Base-by-base conservation (phyloP, 2,888 invertebrate species). In the Brassicogethes aeneus region DNA sequence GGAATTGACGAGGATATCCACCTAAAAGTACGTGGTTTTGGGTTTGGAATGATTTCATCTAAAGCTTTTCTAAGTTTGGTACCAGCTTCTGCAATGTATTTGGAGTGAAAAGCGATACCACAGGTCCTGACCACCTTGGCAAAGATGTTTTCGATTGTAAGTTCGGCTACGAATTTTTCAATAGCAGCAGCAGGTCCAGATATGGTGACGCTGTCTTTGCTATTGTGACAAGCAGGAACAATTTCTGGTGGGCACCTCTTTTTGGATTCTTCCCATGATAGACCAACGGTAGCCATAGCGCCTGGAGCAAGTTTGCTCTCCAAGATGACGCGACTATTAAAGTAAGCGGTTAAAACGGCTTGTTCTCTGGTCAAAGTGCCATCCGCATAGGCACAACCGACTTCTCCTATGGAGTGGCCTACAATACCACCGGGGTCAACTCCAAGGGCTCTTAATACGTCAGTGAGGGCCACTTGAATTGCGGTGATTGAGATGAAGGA, bases 1-100 rank as follows among this genome's bases (percentile, higher is more conserved):
- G 95, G 91, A 57, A 97, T 85, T 37, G 95, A 95, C 15, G 93
- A 87, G 46, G 93, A 92, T 42, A 97, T 74, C 97, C 99, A 99
- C 54, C 82, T 80, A 0, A 76, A 49, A 1, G 85, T 79, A 50
- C 97, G 79, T 48, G 80, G 80, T 65, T 84, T 86, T 1, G 92
- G 85, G 43, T 72, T 75, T 1, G 84, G 77, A 56, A 96, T 88
- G 41, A 94, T 82, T 68, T n/a, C n/a, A n/a, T n/a, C n/a, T n/a
- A n/a, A n/a, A n/a, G n/a, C n/a, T n/a, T n/a, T n/a, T n/a, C n/a
- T 80, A 79, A 95, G 74, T 66, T 79, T 82, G 16, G 90, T 88
- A 39, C 87, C 92, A 32, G 88, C 91, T 17, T 82, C 76, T 2
- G 85, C 83, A 60, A 95, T 88, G 69, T 90, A 91, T 64, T 84